Evolutionary conservation across 2,888 invertebrate genomes (phyloP), one percentile per base, ranked within the genome.

Genomic region (Sphecodes monilicornis): DNA sequence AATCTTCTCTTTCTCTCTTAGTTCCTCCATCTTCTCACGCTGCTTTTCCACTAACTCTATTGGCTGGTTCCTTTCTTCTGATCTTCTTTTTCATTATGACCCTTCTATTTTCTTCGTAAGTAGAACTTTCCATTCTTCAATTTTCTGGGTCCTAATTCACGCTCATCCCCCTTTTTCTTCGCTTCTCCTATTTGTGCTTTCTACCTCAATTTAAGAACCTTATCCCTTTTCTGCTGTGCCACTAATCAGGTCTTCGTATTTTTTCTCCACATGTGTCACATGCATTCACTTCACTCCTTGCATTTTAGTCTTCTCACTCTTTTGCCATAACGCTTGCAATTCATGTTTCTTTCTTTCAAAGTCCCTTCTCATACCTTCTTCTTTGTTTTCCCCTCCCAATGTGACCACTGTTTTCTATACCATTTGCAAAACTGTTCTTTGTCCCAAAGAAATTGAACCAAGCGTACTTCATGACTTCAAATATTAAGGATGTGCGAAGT

Each of bases 191-290:
- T 22, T 1, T 4, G 6, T 60, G 29, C 75, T 73, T 41, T 41
- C 39, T 41, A 32, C 18, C 39, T 26, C 54, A 60, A 73, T 26
- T 39, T 57, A n/a, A 0, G n/a, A 68, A 39, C n/a, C 68, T 11
- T 39, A 68, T 39, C 18, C 73, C 29, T 57, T n/a, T 26, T 3
- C 26, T 60, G 57, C 16, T n/a, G 22, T 3, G 18, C 29, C 57
- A 29, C 73, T 73, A 73, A 73, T 73, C 57, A 29, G 73, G 39
- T 54, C 26, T 26, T 73, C 57, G 60, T 54, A 72, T 72, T 54
- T 32, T 54, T 36, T 39, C 54, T 29, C 22, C 54, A 54, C 26
- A 54, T 32, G 54, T 72, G 36, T 54, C n/a, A 26, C 43, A n/a
- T 26, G 36, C 36, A 32, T 39, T 54, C 54, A 54, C 54, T 36